These are phyloP conservation scores for Platycheirus rosarum DNA, from an alignment of 2,888 invertebrate species.

Conservation along the genomic window DNA sequence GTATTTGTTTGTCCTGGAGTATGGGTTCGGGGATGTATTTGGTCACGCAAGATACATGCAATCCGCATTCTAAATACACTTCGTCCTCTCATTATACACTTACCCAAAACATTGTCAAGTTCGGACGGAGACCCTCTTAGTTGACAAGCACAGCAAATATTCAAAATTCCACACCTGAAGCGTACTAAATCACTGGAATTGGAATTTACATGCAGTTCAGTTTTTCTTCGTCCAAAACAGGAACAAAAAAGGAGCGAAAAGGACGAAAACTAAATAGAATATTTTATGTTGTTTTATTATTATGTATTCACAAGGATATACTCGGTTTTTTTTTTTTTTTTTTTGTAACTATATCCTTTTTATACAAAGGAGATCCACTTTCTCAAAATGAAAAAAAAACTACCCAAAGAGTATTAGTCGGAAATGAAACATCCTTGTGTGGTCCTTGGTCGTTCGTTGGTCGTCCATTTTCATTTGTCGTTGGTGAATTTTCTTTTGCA, in stretches of 20 bases:
- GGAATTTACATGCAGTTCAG: constrained; percentile 70
- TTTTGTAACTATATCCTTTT: too few relatives aligned
- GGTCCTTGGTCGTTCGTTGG: too few relatives aligned
- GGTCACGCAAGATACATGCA: constrained; percentile 27
- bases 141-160: constrained; percentile 34
- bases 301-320: constrained; percentile 16
- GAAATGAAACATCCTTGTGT: constrained; percentile 19
- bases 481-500: constrained; percentile 45
- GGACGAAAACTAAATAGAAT: constrained; percentile 22
- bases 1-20: too few relatives aligned
- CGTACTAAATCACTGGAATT: constrained; percentile 64
- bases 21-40: not conserved
- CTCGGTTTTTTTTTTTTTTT: not conserved
- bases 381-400: constrained; percentile 33
- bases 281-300: constrained; percentile 26
- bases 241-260: constrained; percentile 15
- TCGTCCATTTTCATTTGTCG: constrained; percentile 36
- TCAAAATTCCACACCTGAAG: constrained; percentile 52
- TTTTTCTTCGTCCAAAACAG: too few relatives aligned
- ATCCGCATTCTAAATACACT: not conserved
- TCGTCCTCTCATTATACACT: not conserved
- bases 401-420: constrained; percentile 25
- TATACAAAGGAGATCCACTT: not conserved
- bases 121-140: constrained; percentile 18
- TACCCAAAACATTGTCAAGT: not conserved